A percentile compares a stretch with the other conserved stretches of the same genome.
These are phyloP conservation scores for Notodonta ziczac DNA, from an alignment of 2,888 invertebrate genomes.

Conservation along the genomic window DNA sequence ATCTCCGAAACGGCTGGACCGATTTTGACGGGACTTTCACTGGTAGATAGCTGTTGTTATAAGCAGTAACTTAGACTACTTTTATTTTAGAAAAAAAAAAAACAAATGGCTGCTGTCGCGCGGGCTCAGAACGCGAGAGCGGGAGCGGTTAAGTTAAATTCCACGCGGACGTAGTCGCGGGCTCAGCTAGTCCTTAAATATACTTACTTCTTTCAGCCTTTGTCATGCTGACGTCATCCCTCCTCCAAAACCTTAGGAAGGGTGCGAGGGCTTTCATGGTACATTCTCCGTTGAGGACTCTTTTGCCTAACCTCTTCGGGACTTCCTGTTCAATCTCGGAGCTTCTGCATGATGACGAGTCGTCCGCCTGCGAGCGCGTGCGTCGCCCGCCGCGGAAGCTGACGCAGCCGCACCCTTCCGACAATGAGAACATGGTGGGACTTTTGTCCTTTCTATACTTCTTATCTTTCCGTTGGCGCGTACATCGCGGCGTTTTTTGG, in stretches of 20 bases:
- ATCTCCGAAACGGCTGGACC: too few relatives aligned
- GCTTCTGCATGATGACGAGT: slow-evolving; percentile 78
- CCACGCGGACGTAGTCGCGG: too few relatives aligned
- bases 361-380: slow-evolving; percentile 70
- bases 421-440: slow-evolving; percentile 78
- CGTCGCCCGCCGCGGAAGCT: slow-evolving; percentile 71
- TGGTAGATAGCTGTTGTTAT: too few relatives aligned
- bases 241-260: slow-evolving; percentile 88
- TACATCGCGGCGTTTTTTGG: slow-evolving; percentile 73
- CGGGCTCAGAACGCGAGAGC: too few relatives aligned
- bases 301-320: slow-evolving; percentile 67
- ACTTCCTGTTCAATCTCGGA: slow-evolving; percentile 81
- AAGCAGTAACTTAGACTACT: too few relatives aligned
- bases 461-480: slow-evolving; percentile 80
- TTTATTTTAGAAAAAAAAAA: too few relatives aligned
- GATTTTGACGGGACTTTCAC: too few relatives aligned
- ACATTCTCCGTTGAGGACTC: slow-evolving; percentile 72
- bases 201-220: slow-evolving; percentile 89
- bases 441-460: slow-evolving; percentile 75
- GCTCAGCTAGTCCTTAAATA: neutral
- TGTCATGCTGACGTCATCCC: slow-evolving; percentile 90
- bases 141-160: too few relatives aligned
- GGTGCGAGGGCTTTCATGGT: slow-evolving; percentile 85
- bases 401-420: slow-evolving; percentile 80
- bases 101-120: too few relatives aligned